Conservation (phyloP, 1,140 invertebrate species). For the Drosophila arizonae region DNA sequence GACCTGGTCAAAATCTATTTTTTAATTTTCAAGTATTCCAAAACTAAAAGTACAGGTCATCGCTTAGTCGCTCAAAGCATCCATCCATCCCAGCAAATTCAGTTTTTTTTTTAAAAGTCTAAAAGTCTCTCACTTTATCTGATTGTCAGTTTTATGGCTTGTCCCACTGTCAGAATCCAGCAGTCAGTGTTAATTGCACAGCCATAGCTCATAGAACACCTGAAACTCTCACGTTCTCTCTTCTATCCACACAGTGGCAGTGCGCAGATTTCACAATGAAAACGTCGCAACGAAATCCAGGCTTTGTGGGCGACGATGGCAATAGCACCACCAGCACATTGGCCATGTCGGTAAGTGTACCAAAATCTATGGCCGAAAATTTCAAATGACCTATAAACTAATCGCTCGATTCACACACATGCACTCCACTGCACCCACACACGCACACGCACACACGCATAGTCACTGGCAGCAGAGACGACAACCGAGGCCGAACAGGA, state of each 20-base stretch:
- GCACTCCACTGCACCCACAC: not conserved
- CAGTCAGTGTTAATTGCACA: slow-evolving; percentile 34
- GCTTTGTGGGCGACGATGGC: slow-evolving; percentile 76
- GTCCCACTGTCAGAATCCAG: slow-evolving; percentile 23
- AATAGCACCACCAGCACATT: slow-evolving; percentile 68
- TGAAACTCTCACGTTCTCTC: not conserved
- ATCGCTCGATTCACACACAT: slow-evolving; percentile 23
- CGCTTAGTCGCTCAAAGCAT: not conserved
- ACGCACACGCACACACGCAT: slow-evolving; percentile 6
- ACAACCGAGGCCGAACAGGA: slow-evolving; percentile 38
- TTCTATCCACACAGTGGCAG: not conserved
- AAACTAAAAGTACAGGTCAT: too few relatives aligned
- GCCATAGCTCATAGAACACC: slow-evolving; percentile 38
- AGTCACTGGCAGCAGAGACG: slow-evolving; percentile 39
- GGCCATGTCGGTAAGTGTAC: slow-evolving; percentile 62
- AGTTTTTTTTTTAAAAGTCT: not conserved
- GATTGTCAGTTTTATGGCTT: slow-evolving; percentile 71
- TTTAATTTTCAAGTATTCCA: too few relatives aligned
- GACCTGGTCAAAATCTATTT: too few relatives aligned
- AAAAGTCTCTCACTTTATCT: slow-evolving; percentile 29
- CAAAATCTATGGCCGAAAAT: slow-evolving; percentile 37
- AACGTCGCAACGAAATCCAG: slow-evolving; percentile 62
- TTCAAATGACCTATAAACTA: slow-evolving; percentile 40
- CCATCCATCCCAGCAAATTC: not conserved
- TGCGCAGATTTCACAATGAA: slow-evolving; percentile 49